Conservation (phyloP, 2,113 vertebrate species). For the Montifringilla adamsi region DNA sequence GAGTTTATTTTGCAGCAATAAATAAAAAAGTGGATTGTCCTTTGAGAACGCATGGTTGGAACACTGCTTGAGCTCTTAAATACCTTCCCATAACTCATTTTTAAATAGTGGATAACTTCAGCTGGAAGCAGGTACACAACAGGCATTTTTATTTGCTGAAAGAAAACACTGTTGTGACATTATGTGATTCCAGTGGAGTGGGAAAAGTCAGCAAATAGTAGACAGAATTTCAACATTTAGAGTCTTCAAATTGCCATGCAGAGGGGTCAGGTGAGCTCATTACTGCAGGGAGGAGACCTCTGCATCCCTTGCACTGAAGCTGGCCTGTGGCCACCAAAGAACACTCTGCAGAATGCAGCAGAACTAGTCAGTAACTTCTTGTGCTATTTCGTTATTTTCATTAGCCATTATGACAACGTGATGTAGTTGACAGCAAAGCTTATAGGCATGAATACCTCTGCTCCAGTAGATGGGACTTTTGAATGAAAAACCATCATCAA, state of each 20-base stretch:
- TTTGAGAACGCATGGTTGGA: background rate
- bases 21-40: constrained; percentile 11
- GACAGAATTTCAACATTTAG: background rate
- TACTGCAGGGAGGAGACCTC: background rate
- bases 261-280: background rate
- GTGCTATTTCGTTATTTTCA: background rate
- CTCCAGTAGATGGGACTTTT: background rate
- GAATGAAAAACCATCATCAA: background rate
- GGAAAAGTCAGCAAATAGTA: background rate
- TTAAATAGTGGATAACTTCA: background rate
- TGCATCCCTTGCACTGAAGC: background rate
- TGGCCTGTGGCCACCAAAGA: background rate
- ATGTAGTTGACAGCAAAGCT: background rate
- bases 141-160: background rate
- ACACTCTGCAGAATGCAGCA: background rate
- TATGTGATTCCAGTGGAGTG: background rate
- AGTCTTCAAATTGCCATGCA: background rate
- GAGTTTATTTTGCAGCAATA: constrained; percentile 21
- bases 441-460: background rate
- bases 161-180: background rate
- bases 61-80: background rate
- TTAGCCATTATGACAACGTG: background rate
- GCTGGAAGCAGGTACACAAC: background rate
- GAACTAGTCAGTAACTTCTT: background rate
- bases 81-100: background rate